Evolutionary conservation across 2,113 vertebrate genomes (phyloP).

Genomic region (Plestiodon gilberti): DNA sequence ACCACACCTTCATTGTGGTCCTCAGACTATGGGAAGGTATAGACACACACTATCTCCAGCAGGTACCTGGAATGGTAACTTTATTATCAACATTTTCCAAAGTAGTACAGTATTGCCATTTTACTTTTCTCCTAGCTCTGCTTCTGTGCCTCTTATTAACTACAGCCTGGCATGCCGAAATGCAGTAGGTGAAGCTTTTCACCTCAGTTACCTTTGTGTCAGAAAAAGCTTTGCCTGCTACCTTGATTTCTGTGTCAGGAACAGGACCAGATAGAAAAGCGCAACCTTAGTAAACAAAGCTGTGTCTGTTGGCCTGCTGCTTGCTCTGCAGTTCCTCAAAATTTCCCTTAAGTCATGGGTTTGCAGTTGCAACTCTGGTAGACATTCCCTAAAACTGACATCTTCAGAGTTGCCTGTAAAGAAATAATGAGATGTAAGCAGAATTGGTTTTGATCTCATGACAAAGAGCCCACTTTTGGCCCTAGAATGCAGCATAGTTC

Average conservation of each 20-base stretch:
- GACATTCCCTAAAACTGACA: not conserved
- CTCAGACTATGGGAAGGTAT: too few relatives aligned
- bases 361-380: not conserved
- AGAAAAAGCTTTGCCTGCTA: not conserved
- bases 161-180: not conserved
- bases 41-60: too few relatives aligned
- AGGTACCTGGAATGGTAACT: too few relatives aligned
- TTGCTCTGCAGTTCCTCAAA: not conserved
- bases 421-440: not conserved
- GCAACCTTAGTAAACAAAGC: not conserved
- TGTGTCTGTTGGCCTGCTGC: not conserved
- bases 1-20: too few relatives aligned
- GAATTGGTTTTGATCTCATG: not conserved
- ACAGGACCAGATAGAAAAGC: too few relatives aligned
- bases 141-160: too few relatives aligned
- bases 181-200: not conserved
- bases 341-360: not conserved
- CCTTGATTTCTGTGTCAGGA: not conserved
- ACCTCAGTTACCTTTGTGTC: not conserved
- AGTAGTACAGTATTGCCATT: too few relatives aligned
- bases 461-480: not conserved
- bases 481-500: not conserved
- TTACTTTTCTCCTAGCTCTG: too few relatives aligned
- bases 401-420: not conserved
- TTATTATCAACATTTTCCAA: too few relatives aligned